These are phyloP conservation scores for Bufotes viridis DNA, from an alignment of 2,797 vertebrate species.

Conservation along the genomic window DNA sequence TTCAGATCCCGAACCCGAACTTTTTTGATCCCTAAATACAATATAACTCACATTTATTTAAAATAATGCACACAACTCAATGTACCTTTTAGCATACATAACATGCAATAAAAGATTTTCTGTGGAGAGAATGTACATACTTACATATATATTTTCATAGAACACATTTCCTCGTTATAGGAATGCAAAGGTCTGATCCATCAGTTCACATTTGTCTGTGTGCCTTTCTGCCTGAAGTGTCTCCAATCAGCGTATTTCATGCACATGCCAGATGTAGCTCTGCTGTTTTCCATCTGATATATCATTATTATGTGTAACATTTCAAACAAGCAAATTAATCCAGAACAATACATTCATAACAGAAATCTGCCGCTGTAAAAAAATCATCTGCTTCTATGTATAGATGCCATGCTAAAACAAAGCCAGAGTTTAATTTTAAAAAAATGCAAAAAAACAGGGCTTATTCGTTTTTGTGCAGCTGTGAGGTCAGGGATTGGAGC, in stretches of 20 bases:
- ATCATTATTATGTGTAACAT: conserved; percentile 44
- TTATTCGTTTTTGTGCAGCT: no score
- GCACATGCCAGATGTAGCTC: conserved; percentile 44
- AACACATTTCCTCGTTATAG: not conserved
- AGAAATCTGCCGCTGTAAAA: not conserved
- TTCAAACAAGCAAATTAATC: conserved; percentile 29
- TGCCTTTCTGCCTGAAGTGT: conserved; percentile 41
- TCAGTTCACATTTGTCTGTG: conserved; percentile 43
- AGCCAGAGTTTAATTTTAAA: no score
- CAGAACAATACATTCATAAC: not conserved
- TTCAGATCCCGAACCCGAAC: no score
- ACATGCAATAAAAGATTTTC: not conserved
- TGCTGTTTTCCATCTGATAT: conserved; percentile 29
- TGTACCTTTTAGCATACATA: not conserved
- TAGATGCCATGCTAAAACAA: not conserved
- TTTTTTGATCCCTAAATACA: no score
- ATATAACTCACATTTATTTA: not conserved
- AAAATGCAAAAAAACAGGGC: no score
- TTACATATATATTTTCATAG: not conserved
- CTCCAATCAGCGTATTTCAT: conserved; percentile 38
- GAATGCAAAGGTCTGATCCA: conserved; percentile 16
- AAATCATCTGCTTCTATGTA: not conserved
- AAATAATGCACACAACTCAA: not conserved
- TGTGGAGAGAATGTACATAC: not conserved
- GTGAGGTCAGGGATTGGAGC: no score